These are phyloP conservation scores for Salminus brasiliensis DNA, from an alignment of 2,113 vertebrate genomes.

Conservation along the genomic window DNA sequence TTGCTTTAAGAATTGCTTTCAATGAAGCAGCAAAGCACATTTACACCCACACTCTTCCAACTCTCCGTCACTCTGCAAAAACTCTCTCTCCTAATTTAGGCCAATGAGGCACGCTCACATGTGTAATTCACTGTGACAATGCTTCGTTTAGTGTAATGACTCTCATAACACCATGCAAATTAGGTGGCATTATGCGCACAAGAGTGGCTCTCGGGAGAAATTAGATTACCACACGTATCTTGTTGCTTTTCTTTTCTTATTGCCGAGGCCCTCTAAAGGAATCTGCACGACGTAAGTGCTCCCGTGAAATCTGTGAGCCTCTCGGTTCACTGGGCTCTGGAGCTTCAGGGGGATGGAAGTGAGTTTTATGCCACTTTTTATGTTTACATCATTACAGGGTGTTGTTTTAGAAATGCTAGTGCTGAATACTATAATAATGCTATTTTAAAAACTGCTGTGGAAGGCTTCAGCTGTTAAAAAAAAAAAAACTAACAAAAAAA, in stretches of 20 bases:
- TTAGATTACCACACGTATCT: slow-evolving; percentile 46
- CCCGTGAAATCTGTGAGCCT: neutral
- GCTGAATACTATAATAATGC: neutral
- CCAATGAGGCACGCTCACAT: slow-evolving; percentile 26
- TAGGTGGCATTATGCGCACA: slow-evolving; percentile 23
- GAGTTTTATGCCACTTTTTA: neutral
- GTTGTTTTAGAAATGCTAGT: neutral
- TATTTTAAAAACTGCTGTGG: neutral
- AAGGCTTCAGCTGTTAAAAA: neutral
- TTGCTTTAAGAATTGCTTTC: neutral
- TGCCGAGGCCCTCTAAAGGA: slow-evolving; percentile 1
- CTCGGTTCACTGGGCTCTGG: neutral
- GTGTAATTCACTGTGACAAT: slow-evolving; percentile 48
- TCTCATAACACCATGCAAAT: slow-evolving; percentile 46
- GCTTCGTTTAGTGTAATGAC: slow-evolving; percentile 38
- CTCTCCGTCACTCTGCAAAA: slow-evolving; percentile 3
- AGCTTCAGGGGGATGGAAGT: neutral
- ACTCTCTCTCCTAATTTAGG: slow-evolving; percentile 13
- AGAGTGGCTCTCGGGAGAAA: slow-evolving; percentile 33
- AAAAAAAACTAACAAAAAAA: too few relatives aligned
- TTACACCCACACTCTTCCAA: neutral
- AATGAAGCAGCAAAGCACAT: slow-evolving; percentile 27
- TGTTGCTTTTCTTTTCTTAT: slow-evolving; percentile 16
- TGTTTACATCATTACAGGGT: neutral
- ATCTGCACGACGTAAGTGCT: neutral